Base-by-base conservation (phyloP, 2,888 invertebrate genomes). In the Gnatocerus cornutus region DNA sequence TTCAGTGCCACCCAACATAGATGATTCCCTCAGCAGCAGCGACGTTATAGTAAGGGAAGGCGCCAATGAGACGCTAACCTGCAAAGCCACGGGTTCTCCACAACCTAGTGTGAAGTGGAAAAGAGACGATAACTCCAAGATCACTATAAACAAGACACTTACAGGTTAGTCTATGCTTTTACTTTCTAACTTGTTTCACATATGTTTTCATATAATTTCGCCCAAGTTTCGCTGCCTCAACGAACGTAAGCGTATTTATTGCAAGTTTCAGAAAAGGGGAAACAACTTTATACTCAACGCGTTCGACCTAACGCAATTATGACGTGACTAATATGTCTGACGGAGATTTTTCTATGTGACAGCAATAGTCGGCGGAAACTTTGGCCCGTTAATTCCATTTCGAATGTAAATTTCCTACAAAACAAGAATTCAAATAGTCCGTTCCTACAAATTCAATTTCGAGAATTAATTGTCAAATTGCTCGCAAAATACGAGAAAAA, bases 1-100 rank as follows among this genome's bases (percentile, higher is more conserved):
- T 83, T 56, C 89, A 96, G 96, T 96, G 78, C 96, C 96, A 62
- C 96, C 96, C 68, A 94, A 94, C 84, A 96, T 96, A 84, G 95
- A 95, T 86, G 96, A 96, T 87, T 92, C 94, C 72, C 88, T 93
- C 85, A 95, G 95, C 84, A 95, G 95, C 81, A 95, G 95, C 83
- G 96, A 96, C 87, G 93, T 94, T 78, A 96, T 96, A 83, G 95
- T 95, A 73, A 90, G 95, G 72, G 96, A 96, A 88, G 93, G 93
- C 79, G 91, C 94, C 81, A 95, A 96, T 87, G 94, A 96, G 80
- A 94, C 93, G 75, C 88, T 96, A 82, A 92, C 92, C 82, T 96
- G 96, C 86, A 93, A 93, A 85, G 96, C 96, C 80, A 93, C 92
- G 83, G 96, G 96, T 82, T 95, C 93, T 81, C 96, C 96, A 73